A percentile compares a stretch with the other conserved stretches of the same genome.
These are phyloP conservation scores for Xenopus laevis DNA, from an alignment of 2,113 vertebrate species.

Conservation along the genomic window DNA sequence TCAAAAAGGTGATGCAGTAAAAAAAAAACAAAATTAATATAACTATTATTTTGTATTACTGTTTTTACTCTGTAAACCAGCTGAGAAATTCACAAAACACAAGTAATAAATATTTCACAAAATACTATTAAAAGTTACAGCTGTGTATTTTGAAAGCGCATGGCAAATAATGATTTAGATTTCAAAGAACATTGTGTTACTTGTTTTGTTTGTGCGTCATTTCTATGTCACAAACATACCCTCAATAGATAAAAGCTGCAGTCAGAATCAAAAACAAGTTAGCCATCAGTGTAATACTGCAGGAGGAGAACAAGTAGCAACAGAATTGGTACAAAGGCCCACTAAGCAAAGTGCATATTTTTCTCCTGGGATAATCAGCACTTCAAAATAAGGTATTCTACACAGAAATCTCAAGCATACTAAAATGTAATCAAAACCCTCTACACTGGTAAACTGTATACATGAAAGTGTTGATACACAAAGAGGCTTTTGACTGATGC, in stretches of 20 bases:
- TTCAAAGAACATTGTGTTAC: no score
- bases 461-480: background rate
- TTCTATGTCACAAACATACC: background rate
- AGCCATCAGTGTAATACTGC: background rate
- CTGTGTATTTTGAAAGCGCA: no score
- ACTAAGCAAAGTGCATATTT: background rate
- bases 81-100: no score
- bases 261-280: background rate
- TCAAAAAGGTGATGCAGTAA: no score
- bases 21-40: no score
- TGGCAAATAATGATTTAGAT: no score
- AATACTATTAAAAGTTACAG: no score
- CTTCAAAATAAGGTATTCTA: background rate
- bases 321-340: background rate
- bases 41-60: no score
- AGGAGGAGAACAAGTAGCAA: background rate
- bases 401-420: background rate
- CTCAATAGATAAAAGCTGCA: constrained; percentile 6
- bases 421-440: background rate
- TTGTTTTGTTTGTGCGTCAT: background rate
- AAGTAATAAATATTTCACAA: no score
- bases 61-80: no score
- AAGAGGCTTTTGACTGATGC: background rate
- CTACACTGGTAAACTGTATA: no score
- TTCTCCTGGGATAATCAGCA: background rate